Conservation (phyloP, 2,113 vertebrate genomes). For the Physeter macrocephalus region DNA sequence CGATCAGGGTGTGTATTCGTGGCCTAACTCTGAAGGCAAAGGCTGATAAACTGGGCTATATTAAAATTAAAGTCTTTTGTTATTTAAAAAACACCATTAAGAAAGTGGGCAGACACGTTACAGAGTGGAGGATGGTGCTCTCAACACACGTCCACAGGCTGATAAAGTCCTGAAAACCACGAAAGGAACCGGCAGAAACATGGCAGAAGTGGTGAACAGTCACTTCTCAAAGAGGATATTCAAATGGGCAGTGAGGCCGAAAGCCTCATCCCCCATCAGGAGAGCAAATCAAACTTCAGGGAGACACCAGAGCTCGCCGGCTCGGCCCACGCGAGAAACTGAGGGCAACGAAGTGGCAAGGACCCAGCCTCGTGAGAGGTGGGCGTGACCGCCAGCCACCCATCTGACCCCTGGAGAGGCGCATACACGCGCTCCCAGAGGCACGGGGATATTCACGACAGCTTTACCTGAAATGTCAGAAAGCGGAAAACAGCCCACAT, state of each 20-base stretch:
- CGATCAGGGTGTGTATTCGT: rapidly evolving
- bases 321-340: background rate
- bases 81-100: too few relatives aligned
- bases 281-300: background rate
- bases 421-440: background rate
- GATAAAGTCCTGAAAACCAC: background rate
- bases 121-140: rapidly evolving
- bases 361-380: background rate
- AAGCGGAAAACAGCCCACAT: rapidly evolving
- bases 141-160: background rate
- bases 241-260: rapidly evolving
- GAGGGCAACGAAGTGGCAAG: background rate
- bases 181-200: too few relatives aligned
- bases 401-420: background rate
- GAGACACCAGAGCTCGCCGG: rapidly evolving
- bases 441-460: background rate
- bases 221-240: background rate
- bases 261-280: background rate
- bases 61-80: background rate
- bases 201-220: rapidly evolving
- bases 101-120: background rate
- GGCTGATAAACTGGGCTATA: rapidly evolving
- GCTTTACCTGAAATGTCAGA: too few relatives aligned
- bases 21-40: background rate
- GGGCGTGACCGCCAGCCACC: rapidly evolving